Base-by-base conservation (phyloP, 2,888 invertebrate species). In the Teleiodes luculella region DNA sequence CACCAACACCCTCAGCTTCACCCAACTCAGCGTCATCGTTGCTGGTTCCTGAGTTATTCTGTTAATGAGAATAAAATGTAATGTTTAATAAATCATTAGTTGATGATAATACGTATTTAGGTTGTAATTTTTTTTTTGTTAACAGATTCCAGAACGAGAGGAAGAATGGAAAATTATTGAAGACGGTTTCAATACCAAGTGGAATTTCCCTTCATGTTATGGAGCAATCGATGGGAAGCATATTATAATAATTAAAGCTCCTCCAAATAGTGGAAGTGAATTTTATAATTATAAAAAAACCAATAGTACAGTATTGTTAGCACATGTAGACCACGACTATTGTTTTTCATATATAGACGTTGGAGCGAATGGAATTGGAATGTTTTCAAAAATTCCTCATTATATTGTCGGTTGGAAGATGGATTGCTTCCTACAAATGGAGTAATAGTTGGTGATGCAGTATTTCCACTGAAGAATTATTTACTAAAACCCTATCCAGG, bases 401-500 rank as follows among this genome's bases (percentile, higher is more conserved):
- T 60, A 14, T 52, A 28, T 53, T 43, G 51, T 37, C 47, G 18
- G 13, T 57, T 60, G 36, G 59, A 57, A 36, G 36, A 36, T 36
- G 36, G 36, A 36, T 36, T 36, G 13, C 36, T 36, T 55, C 16
- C 41, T 18, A 14, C 11, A 18, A 18, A 41, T 41, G 41, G 41
- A 41, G 18, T 20, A 3, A 41, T 41, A 10, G 41, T 41, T 41
- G 41, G 41, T 11, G 41, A 41, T 41, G 57, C 52, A 59, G 55
- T 28, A 5, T 45, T 45, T 30, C 28, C 45, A 7, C 7, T 45
- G 13, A 45, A 45, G 28, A 24, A 5, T n/a, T 45, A 45, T 30
- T 30, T 45, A 37, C 45, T 67, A 36, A 68, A 67, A 58, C 65
- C 66, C 52, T 66, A 60, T 61, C 57, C 63, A 62, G 59, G 55